Percentiles rank a stretch among this genome's conserved stretches.
Evolutionary conservation across 1,140 invertebrate genomes (phyloP).

Genomic region (Lerema accius): DNA sequence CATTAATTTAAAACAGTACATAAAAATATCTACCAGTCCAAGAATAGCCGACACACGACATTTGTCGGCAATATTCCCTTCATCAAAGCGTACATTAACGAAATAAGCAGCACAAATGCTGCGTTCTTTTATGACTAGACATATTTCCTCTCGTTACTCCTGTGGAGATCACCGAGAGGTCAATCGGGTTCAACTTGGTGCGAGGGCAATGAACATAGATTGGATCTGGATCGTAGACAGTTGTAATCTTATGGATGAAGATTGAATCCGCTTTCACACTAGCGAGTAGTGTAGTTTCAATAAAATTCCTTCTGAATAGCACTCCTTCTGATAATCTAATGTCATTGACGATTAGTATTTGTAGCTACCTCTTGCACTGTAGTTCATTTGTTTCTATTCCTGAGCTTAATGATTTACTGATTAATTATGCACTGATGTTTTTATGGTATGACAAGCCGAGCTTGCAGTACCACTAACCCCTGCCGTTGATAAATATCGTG

Average conservation of each 20-base stretch:
- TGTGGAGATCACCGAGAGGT: conserved; percentile 8
- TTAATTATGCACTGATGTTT: too few species aligned
- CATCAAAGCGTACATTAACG: conserved; percentile 52
- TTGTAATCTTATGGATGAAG: neutral
- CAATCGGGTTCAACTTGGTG: conserved; percentile 28
- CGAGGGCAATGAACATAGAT: conserved; percentile 16
- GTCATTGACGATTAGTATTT: too few species aligned
- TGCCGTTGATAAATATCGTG: too few species aligned
- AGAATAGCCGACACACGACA: conserved; percentile 41
- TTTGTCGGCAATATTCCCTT: conserved; percentile 61
- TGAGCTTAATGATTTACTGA: too few species aligned
- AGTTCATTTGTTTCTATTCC: too few species aligned
- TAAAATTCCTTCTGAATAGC: too few species aligned
- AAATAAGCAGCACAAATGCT: conserved; percentile 36
- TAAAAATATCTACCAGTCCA: conserved; percentile 11
- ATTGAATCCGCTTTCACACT: neutral
- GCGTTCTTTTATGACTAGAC: conserved; percentile 44
- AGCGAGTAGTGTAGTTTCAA: neutral
- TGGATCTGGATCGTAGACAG: conserved; percentile 3
- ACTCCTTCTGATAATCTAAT: too few species aligned
- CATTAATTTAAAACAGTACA: neutral
- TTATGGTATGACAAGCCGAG: too few species aligned
- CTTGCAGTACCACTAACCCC: too few species aligned
- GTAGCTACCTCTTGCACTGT: too few species aligned
- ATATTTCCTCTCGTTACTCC: conserved; percentile 35